phyloP scores from a whole-genome alignment of 2,797 vertebrate genomes.

The Enteromius treurensis region DNA sequence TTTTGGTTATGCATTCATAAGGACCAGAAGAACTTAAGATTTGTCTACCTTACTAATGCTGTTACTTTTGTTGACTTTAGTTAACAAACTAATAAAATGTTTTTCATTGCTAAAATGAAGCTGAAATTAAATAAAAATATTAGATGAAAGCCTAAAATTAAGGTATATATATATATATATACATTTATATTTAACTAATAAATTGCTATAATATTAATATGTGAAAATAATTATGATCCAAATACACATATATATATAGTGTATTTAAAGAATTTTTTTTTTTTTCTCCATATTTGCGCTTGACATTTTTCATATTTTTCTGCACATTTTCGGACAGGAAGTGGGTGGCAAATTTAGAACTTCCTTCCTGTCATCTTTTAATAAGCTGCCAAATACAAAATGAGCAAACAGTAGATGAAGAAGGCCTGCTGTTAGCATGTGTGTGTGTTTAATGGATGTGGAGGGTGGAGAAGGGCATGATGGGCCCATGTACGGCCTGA shows the following conservation, averaged over 20 bases:
- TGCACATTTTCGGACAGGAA: too few relatives aligned
- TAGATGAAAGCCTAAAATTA: background rate
- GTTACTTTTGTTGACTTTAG: background rate
- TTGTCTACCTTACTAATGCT: background rate
- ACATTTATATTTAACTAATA: too few relatives aligned
- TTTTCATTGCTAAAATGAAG: background rate
- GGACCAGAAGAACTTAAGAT: background rate
- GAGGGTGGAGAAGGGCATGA: conserved; percentile 62
- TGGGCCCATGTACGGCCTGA: conserved; percentile 75
- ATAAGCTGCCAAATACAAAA: conserved; percentile 15
- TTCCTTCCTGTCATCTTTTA: conserved; percentile 11
- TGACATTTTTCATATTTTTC: background rate
- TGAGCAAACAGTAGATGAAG: background rate
- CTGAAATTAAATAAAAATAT: background rate
- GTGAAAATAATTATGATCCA: too few relatives aligned
- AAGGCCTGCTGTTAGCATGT: background rate
- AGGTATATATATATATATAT: too few relatives aligned
- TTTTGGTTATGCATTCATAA: background rate
- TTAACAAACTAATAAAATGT: too few relatives aligned
- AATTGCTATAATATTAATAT: too few relatives aligned
- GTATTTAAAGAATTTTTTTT: too few relatives aligned
- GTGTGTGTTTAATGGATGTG: conserved; percentile 53
- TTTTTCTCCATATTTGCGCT: too few relatives aligned
- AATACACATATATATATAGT: too few relatives aligned
- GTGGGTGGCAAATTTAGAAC: background rate